Evolutionary conservation across 1,140 invertebrate genomes (phyloP).

Genomic region (Monomorium pharaonis): DNA sequence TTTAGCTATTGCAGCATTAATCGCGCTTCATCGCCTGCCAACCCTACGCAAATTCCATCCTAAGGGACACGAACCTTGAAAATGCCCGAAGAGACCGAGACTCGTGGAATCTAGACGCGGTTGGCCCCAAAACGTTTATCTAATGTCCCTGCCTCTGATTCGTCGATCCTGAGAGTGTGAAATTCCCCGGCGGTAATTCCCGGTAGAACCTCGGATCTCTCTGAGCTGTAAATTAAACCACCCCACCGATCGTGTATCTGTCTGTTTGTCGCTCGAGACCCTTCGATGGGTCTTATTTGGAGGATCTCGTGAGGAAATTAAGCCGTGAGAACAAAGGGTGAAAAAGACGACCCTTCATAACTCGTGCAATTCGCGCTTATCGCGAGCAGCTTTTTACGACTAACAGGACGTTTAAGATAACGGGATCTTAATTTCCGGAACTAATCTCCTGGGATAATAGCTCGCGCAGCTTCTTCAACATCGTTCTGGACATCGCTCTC

Average conservation of each 20-base stretch:
- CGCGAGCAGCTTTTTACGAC: constrained; percentile 14
- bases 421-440: constrained; percentile 45
- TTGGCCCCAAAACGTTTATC: constrained; percentile 72
- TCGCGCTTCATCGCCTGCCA: constrained; percentile 30
- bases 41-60: constrained; percentile 36
- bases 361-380: neutral
- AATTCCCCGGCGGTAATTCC: constrained; percentile 72
- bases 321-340: neutral
- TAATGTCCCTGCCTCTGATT: constrained; percentile 63
- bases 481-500: neutral
- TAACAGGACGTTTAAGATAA: constrained; percentile 24
- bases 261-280: constrained; percentile 54
- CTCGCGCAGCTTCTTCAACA: neutral
- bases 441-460: neutral
- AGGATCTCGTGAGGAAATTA: constrained; percentile 39
- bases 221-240: constrained; percentile 70
- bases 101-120: constrained; percentile 67
- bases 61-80: constrained; percentile 42
- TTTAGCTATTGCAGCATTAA: neutral
- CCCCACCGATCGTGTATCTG: constrained; percentile 62
- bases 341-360: constrained; percentile 38
- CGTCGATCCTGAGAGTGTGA: constrained; percentile 68
- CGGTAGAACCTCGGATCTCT: constrained; percentile 65
- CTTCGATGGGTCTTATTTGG: constrained; percentile 18
- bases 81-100: constrained; percentile 63